phyloP scores from a whole-genome alignment of 2,797 vertebrate genomes.

The Lagodon rhomboides region DNA sequence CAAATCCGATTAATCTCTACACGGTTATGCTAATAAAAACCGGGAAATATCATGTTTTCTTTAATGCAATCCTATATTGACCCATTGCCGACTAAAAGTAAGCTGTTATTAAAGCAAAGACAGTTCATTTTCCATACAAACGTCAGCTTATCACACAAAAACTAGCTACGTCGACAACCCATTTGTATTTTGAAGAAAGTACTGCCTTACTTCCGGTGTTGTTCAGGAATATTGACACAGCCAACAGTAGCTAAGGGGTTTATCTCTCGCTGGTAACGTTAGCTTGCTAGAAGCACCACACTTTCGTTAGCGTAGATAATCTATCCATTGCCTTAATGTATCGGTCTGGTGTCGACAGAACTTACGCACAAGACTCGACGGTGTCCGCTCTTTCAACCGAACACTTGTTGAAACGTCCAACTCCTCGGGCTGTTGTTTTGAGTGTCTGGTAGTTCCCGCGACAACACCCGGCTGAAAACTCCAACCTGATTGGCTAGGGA shows the following conservation, averaged over 20 bases:
- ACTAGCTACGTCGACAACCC: too few species aligned
- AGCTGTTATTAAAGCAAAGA: not conserved
- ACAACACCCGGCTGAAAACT: slow-evolving; percentile 32
- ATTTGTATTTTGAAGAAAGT: slow-evolving; percentile 15
- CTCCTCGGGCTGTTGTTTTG: slow-evolving; percentile 2
- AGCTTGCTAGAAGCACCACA: not conserved
- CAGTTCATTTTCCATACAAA: not conserved
- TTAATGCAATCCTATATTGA: not conserved
- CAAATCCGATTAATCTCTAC: too few species aligned
- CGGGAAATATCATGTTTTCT: too few species aligned
- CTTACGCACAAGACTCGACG: not conserved
- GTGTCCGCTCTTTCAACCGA: accelerated
- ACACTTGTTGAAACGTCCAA: not conserved
- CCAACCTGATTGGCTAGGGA: slow-evolving; percentile 45
- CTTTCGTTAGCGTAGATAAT: not conserved
- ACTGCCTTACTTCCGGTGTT: not conserved
- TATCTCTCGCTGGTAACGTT: slow-evolving; percentile 12
- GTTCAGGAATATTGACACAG: not conserved
- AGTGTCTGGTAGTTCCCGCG: slow-evolving; percentile 51
- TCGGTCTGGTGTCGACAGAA: not conserved
- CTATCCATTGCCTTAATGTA: too few species aligned
- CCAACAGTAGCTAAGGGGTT: not conserved
- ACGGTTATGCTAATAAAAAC: too few species aligned
- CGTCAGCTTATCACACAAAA: not conserved
- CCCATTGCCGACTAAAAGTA: not conserved